A percentile compares a stretch with the other conserved stretches of the same genome.
Conservation (phyloP, 2,797 vertebrate genomes). For the Rhyacichthys aspro region DNA sequence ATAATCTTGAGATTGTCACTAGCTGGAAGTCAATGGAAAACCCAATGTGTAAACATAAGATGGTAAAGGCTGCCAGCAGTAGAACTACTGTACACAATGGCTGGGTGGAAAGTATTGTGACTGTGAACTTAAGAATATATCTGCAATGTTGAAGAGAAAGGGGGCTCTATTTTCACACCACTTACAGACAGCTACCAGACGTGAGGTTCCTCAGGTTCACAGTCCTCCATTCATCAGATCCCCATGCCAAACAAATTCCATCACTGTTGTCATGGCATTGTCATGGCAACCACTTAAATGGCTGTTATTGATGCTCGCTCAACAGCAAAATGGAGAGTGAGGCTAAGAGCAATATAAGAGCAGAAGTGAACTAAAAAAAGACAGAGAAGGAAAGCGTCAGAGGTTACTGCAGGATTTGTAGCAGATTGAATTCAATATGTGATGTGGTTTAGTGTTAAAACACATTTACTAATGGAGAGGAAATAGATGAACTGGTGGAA, state of each 20-base stretch:
- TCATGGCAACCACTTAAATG: slow-evolving; percentile 69
- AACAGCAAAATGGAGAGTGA: slow-evolving; percentile 38
- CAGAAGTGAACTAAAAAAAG: too few species aligned
- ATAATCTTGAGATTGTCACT: too few species aligned
- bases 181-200: slow-evolving; percentile 27
- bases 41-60: too few species aligned
- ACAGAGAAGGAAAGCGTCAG: slow-evolving; percentile 10
- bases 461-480: slow-evolving; percentile 47
- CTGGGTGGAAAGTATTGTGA: too few species aligned
- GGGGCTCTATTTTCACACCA: background rate
- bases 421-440: slow-evolving; percentile 40
- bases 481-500: slow-evolving; percentile 19
- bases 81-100: too few species aligned
- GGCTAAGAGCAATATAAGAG: slow-evolving; percentile 21
- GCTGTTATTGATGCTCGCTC: slow-evolving; percentile 60
- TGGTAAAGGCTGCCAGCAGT: too few species aligned
- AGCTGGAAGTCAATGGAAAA: too few species aligned
- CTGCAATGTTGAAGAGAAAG: background rate
- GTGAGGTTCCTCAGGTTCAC: slow-evolving; percentile 46
- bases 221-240: slow-evolving; percentile 52
- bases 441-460: slow-evolving; percentile 30
- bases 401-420: slow-evolving; percentile 23
- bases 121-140: background rate
- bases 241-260: slow-evolving; percentile 57
- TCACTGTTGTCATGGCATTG: slow-evolving; percentile 70